Conservation (phyloP, 1,140 invertebrate genomes). For the Hycleus cichorii region DNA sequence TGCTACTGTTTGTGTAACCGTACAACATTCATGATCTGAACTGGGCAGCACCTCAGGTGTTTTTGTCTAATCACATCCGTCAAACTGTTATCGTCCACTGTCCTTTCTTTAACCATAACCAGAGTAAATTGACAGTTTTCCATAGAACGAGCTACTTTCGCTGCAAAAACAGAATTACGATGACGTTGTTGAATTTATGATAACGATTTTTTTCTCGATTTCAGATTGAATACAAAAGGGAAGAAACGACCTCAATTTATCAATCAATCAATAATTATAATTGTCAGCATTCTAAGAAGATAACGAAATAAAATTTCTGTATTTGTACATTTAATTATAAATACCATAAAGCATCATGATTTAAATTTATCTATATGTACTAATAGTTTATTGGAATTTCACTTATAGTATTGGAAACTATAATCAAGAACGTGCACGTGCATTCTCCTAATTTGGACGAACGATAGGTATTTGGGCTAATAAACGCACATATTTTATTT, state of each 20-base stretch:
- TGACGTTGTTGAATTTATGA: neutral
- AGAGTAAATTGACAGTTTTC: conserved; percentile 10
- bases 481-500: too few relatives aligned
- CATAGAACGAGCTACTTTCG: neutral
- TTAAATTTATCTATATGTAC: conserved; percentile 17
- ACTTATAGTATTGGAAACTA: conserved; percentile 17
- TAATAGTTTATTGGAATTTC: conserved; percentile 22
- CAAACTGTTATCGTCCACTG: neutral
- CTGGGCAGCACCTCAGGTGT: conserved; percentile 8
- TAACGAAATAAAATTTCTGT: conserved; percentile 11
- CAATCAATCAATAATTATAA: conserved; percentile 11
- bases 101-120: conserved; percentile 1
- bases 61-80: conserved; percentile 10
- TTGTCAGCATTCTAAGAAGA: conserved; percentile 7
- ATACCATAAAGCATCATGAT: conserved; percentile 22
- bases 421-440: conserved; percentile 12
- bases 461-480: too few relatives aligned
- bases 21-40: conserved; percentile 5
- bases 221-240: neutral
- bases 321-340: conserved; percentile 23
- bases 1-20: too few relatives aligned
- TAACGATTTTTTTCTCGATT: neutral
- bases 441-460: conserved; percentile 10
- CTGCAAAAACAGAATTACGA: neutral
- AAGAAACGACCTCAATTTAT: conserved; percentile 8